Percentiles rank a stretch among this genome's conserved stretches.
phyloP scores from a whole-genome alignment of 64 coral and sea anemone species.

The Montipora foliosa region DNA sequence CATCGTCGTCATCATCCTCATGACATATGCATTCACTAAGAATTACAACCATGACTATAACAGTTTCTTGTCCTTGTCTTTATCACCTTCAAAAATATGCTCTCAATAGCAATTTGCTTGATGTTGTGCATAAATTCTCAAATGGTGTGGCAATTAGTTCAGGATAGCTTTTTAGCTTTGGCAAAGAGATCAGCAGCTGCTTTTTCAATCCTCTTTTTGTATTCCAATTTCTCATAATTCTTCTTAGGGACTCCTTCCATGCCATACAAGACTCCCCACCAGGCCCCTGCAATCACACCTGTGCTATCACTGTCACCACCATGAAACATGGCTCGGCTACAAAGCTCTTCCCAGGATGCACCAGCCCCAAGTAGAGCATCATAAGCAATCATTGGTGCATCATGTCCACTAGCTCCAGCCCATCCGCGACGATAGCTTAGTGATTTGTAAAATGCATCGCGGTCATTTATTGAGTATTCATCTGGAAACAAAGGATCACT shows the following conservation, averaged over 20 bases:
- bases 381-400: constrained; percentile 99
- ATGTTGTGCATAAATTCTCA: too few relatives aligned
- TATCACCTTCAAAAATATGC: too few relatives aligned
- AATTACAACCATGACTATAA: too few relatives aligned
- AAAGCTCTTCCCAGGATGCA: constrained; percentile 89
- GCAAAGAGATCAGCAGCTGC: constrained; percentile 74
- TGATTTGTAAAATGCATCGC: constrained; percentile 91
- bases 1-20: too few relatives aligned
- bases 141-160: neutral
- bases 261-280: constrained; percentile 92
- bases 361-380: constrained; percentile 90
- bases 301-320: constrained; percentile 98
- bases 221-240: constrained; percentile 91
- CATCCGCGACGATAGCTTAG: constrained; percentile 82
- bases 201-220: constrained; percentile 84
- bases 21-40: too few relatives aligned
- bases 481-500: constrained; percentile 87
- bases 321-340: constrained; percentile 92
- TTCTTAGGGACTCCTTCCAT: constrained; percentile 78
- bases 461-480: constrained; percentile 56
- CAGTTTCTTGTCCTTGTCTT: too few relatives aligned
- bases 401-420: constrained; percentile 95
- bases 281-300: constrained; percentile 95
- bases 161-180: constrained; percentile 36
- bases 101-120: too few relatives aligned